Evolutionary conservation across 92 coral and sea anemone species (phyloP), one percentile per base, ranked within the genome.

Genomic region (Montipora capitata): DNA sequence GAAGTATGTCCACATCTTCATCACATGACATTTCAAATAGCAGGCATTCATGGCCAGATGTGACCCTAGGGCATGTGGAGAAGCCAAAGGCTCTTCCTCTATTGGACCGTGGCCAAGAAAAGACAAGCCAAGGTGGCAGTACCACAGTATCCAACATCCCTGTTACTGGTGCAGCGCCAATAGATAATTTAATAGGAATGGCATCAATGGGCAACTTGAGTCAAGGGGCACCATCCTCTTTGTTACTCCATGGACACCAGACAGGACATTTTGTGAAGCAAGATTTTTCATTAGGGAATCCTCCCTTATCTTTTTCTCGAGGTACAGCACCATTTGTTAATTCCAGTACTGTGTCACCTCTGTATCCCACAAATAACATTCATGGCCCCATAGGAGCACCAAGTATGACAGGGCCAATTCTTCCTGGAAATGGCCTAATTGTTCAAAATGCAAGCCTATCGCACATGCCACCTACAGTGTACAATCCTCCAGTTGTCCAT

Each of bases 11-110:
- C 45, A 7, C 61, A 8, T 43, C 67, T 7, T 40, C 40, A 16
- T 48, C 95, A 57, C 69, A 88, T 7, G 67, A 84, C 27, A 77
- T 68, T 12, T 10, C 87, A 67, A 43, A 39, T 42, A 77, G 18
- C 42, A 78, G 95, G 49, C 95, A 92, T 78, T 92, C 95, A 3
- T 92, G 95, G 95, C 93, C 95, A 64, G 91, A 92, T 39, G 78
- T 92, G 10, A 59, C 67, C n/a, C 45, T 72, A 41, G 44, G 61
- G n/a, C 63, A 16, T 43, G 71, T 42, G 11, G 35, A 58, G 10
- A 72, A 58, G 62, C 69, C 7, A 40, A 83, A 13, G 45, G 72
- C 11, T 39, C 62, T 59, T 12, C 51, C 39, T 8, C 27, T 5
- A 27, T 41, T 40, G 7, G 87, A 72, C 61, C 70, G 72, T 41